Conservation (phyloP, 1,140 invertebrate species). For the Cryptotermes secundus region DNA sequence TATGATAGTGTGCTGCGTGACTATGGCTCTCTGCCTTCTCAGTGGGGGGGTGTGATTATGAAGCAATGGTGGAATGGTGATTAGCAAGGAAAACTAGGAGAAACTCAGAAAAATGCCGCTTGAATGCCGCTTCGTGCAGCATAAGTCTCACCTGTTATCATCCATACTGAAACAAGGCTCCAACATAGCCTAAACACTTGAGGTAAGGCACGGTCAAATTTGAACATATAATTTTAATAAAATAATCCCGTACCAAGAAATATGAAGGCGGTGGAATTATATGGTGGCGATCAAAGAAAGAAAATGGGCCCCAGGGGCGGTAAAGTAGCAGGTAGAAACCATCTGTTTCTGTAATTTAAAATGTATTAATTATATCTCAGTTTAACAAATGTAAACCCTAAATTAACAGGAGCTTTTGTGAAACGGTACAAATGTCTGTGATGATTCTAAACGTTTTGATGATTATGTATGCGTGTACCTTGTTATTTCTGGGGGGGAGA, state of each 20-base stretch:
- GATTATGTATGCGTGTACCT: not conserved
- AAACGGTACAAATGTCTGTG: not conserved
- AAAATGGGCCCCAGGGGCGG: not conserved
- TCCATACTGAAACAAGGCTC: no score
- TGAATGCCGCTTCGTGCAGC: no score
- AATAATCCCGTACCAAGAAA: not conserved
- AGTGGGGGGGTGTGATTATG: no score
- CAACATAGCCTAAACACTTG: no score
- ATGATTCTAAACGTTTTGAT: not conserved
- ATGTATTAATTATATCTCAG: slow-evolving; percentile 15
- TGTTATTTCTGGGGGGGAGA: not conserved
- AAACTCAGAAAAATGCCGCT: no score
- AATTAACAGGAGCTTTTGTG: not conserved
- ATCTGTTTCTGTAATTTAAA: not conserved
- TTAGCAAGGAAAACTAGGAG: no score
- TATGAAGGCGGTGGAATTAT: not conserved
- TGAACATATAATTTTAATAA: not conserved
- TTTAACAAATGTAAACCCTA: slow-evolving; percentile 10
- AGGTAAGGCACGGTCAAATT: no score
- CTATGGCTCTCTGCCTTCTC: no score
- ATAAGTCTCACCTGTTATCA: no score
- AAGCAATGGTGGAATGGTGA: no score
- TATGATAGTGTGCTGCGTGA: no score
- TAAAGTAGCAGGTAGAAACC: not conserved
- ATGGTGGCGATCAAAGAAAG: not conserved